phyloP scores from a whole-genome alignment of 1,140 invertebrate genomes.

The Aphis craccivora region DNA sequence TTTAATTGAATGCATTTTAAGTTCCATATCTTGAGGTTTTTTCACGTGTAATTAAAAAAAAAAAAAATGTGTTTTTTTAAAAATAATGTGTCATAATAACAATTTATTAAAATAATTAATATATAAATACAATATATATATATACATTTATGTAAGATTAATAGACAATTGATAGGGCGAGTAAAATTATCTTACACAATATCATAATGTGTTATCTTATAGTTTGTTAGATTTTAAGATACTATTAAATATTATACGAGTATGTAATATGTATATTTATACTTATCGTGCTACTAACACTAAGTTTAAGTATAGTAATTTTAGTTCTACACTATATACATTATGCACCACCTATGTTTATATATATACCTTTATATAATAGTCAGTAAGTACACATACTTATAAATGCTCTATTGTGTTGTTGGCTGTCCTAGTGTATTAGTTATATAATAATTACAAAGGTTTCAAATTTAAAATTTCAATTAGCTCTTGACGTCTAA shows the following conservation, averaged over 20 bases:
- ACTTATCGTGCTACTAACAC: too few relatives aligned
- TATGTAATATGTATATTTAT: too few relatives aligned
- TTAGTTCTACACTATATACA: too few relatives aligned
- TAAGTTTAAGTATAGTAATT: too few relatives aligned
- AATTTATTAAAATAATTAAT: background rate
- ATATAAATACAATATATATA: too few relatives aligned
- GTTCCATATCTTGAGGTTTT: background rate
- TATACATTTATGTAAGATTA: too few relatives aligned
- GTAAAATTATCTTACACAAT: background rate
- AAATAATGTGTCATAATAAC: background rate
- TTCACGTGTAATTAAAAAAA: background rate
- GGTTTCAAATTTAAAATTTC: background rate
- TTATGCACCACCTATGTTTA: background rate
- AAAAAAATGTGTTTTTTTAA: background rate
- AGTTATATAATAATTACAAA: background rate
- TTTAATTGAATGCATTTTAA: background rate
- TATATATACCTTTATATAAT: background rate
- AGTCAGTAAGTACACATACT: background rate
- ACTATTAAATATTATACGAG: background rate
- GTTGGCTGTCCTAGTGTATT: background rate
- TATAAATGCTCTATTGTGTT: background rate
- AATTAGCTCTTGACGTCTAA: background rate
- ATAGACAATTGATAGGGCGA: background rate
- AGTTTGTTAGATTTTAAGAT: background rate
- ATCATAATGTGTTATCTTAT: too few relatives aligned